phyloP scores from a whole-genome alignment of 1,140 invertebrate species.

The Pteromalus puparum region DNA sequence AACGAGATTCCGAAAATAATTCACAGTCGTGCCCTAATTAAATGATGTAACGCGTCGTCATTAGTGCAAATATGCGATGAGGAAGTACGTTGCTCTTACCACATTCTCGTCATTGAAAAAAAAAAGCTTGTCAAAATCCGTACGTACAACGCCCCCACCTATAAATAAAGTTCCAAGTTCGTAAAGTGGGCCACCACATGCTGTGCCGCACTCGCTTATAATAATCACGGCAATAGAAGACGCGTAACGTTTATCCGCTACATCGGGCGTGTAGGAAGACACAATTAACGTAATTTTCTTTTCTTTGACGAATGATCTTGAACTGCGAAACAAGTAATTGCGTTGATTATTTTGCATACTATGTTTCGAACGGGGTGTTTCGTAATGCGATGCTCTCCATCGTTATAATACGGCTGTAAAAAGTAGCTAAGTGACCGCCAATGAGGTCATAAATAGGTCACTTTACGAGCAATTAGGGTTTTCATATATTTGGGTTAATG shows the following conservation, averaged over 20 bases:
- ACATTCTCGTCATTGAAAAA: neutral
- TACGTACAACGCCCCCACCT: slow-evolving; percentile 24
- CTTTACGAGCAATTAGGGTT: neutral
- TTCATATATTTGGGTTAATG: neutral
- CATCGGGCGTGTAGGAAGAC: neutral
- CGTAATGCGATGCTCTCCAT: neutral
- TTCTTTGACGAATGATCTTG: too few relatives aligned
- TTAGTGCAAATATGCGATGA: neutral
- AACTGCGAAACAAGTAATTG: too few relatives aligned
- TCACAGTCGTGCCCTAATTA: neutral
- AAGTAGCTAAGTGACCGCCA: neutral
- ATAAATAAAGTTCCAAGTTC: slow-evolving; percentile 41
- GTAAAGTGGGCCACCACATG: slow-evolving; percentile 37
- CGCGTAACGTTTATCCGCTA: neutral
- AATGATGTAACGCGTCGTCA: neutral
- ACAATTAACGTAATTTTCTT: too few relatives aligned
- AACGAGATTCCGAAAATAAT: neutral
- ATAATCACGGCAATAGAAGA: neutral
- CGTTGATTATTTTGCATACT: neutral
- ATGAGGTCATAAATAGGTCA: neutral
- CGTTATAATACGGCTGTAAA: neutral
- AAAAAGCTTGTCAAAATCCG: slow-evolving; percentile 15
- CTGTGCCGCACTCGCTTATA: slow-evolving; percentile 18
- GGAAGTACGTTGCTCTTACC: neutral
- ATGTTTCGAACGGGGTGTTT: neutral